phyloP scores from a whole-genome alignment of 2,888 invertebrate genomes.

The Drosophila incognita region DNA sequence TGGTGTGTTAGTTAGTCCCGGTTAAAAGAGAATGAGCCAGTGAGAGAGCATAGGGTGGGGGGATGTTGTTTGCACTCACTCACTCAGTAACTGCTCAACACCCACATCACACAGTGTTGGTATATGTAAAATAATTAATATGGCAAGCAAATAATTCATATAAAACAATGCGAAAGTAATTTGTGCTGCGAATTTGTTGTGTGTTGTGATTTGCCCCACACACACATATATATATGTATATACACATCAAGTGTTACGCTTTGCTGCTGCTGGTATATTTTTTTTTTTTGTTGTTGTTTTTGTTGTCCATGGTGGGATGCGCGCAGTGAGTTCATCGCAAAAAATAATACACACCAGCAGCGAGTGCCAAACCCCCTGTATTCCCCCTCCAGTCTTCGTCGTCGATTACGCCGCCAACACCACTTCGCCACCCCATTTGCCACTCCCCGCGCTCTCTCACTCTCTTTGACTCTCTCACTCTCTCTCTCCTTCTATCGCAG shows the following conservation, averaged over 20 bases:
- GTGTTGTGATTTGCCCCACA: constrained; percentile 35
- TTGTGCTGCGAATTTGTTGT: constrained; percentile 39
- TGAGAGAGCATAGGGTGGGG: background rate
- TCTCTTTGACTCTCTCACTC: constrained; percentile 5
- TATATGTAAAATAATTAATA: constrained; percentile 38
- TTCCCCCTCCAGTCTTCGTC: background rate
- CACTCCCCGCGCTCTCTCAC: constrained; percentile 50
- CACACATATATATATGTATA: constrained; percentile 14
- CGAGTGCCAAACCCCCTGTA: constrained; percentile 26
- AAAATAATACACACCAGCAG: constrained; percentile 74
- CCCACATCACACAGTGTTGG: constrained; percentile 55
- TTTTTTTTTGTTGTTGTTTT: constrained; percentile 42
- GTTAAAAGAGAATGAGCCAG: constrained; percentile 2
- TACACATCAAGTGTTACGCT: constrained; percentile 44
- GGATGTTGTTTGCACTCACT: constrained; percentile 20
- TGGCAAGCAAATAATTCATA: constrained; percentile 20
- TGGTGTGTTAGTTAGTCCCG: constrained; percentile 50
- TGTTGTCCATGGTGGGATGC: constrained; percentile 67
- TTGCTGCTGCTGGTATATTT: constrained; percentile 35
- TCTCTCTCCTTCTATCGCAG: constrained; percentile 15
- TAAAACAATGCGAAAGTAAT: constrained; percentile 58
- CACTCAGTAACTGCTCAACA: constrained; percentile 4
- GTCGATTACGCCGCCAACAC: constrained; percentile 39
- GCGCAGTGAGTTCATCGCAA: constrained; percentile 82
- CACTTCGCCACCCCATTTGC: constrained; percentile 52